Evolutionary conservation across 2,888 invertebrate species (phyloP), one percentile per base, ranked within the genome.

Genomic region (Philereme transversata): DNA sequence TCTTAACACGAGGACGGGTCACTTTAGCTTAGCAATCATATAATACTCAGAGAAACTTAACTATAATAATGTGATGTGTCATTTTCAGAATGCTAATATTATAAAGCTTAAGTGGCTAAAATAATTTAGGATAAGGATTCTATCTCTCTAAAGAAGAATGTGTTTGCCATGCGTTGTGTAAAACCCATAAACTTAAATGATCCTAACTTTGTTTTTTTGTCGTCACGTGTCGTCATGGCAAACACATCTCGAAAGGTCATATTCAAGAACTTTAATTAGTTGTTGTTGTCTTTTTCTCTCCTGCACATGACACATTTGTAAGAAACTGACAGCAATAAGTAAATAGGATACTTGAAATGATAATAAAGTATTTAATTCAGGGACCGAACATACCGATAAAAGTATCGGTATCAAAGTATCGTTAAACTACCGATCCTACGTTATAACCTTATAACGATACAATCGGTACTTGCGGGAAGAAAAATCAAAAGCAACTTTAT

Each of bases 81-180:
- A 79, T 81, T 82, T 72, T 79, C 77, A 70, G 74, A 84, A 84
- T 79, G 90, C 90, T 90, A 89, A 81, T 72, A 70, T 47, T 64
- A 43, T 74, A 79, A 22, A 82, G 90, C 90, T 90, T 90, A 81
- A 74, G 84, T 89, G 88, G 88, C 87, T 87, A 83, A 22, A 22
- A 77, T 85, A 87, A 87, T 76, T 64, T 87, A 88, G 82, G 57
- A 70, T 90, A 90, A 88, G 88, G 83, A 52, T 85, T 38, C 5
- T 88, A 83, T 79, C 82, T 84, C 82, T 83, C 74, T 81, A 72
- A 72, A 65, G 71, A 56, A 55, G 67, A 60, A 67, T 69, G 68
- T 71, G 64, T 64, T 73, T 68, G 69, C 68, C 69, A 64, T 62
- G 62, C 68, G 65, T 60, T 47, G 54, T 45, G 66, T 47, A 36